phyloP scores from a whole-genome alignment of 2,797 vertebrate genomes.

The Heteromormyrus szaboi region DNA sequence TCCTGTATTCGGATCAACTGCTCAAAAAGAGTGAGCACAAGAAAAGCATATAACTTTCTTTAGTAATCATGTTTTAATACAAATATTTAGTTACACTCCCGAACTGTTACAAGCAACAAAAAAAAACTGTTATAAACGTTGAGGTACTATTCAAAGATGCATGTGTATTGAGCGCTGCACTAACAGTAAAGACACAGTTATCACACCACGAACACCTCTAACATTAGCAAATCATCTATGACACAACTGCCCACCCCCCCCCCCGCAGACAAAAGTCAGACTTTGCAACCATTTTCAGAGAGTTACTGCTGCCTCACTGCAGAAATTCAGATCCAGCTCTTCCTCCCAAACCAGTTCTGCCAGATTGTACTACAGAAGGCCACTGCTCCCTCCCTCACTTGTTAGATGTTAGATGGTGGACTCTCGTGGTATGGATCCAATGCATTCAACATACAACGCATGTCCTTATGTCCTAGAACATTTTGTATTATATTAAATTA shows the following conservation, averaged over 20 bases:
- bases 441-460: not conserved
- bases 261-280: not conserved
- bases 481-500: not conserved
- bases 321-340: slow-evolving; percentile 53
- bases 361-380: slow-evolving; percentile 31
- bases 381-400: not conserved
- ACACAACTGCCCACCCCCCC: not conserved
- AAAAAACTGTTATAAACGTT: not conserved
- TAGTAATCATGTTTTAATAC: not conserved
- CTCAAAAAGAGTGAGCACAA: not conserved
- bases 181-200: not conserved
- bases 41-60: not conserved
- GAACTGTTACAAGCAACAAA: not conserved
- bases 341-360: slow-evolving; percentile 66
- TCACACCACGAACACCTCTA: not conserved
- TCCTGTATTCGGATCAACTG: not conserved
- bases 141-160: not conserved
- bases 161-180: not conserved
- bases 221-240: not conserved
- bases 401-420: not conserved
- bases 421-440: not conserved
- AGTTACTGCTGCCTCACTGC: not conserved
- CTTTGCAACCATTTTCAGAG: not conserved
- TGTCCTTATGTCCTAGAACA: not conserved
- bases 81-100: not conserved